Percentiles rank a stretch among this genome's conserved stretches.
These are phyloP conservation scores for Ceyx margarethae DNA, from an alignment of 2,113 vertebrate species.

Conservation along the genomic window DNA sequence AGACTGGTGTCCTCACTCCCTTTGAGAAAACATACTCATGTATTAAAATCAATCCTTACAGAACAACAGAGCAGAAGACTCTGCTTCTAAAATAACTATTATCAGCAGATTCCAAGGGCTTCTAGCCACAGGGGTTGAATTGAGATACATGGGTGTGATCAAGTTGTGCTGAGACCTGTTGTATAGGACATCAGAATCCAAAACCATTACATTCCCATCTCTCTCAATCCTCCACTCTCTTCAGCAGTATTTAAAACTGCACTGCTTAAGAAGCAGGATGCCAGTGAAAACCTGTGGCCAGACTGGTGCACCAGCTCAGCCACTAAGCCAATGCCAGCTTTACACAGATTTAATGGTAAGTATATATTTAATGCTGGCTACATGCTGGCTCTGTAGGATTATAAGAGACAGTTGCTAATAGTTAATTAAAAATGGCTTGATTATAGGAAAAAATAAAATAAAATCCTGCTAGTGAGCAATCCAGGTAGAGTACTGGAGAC, in stretches of 20 bases:
- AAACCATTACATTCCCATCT: background rate
- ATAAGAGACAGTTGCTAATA: background rate
- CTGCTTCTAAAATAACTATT: background rate
- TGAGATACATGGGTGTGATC: background rate
- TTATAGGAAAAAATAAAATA: background rate
- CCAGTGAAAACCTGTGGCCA: background rate
- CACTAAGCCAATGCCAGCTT: background rate
- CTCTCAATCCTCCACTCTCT: background rate
- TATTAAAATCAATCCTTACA: background rate
- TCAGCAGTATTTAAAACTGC: background rate
- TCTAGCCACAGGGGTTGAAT: background rate
- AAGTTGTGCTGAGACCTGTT: background rate
- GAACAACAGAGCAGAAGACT: background rate
- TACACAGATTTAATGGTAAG: background rate
- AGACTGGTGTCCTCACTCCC: constrained; percentile 89
- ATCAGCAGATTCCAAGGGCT: background rate
- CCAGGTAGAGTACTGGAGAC: background rate
- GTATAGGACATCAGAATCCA: background rate
- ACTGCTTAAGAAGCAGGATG: background rate
- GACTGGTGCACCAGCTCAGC: background rate
- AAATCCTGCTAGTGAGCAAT: background rate
- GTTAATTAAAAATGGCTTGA: background rate
- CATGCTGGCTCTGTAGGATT: background rate
- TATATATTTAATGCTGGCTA: background rate
- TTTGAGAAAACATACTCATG: constrained; percentile 27